Evolutionary conservation across 2,113 vertebrate genomes (phyloP).

Genomic region (Lasiurus cinereus): DNA sequence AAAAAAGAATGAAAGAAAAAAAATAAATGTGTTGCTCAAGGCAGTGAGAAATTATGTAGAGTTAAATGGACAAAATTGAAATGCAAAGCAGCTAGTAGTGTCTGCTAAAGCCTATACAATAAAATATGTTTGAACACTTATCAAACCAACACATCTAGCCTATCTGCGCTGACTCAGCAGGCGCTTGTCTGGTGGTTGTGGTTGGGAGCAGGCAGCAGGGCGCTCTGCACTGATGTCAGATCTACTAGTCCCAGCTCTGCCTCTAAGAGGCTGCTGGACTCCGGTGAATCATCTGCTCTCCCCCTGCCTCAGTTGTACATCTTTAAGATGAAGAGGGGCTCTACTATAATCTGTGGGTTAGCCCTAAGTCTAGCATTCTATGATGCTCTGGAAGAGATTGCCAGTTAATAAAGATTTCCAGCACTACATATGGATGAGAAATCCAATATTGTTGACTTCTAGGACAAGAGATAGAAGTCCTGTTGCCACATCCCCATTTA

Average conservation of each 20-base stretch:
- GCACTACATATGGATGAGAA: background rate
- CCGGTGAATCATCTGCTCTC: background rate
- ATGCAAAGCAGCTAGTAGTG: constrained; percentile 14
- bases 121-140: background rate
- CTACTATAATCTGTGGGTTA: background rate
- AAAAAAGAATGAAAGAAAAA: background rate
- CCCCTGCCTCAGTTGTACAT: background rate
- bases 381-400: background rate
- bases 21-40: background rate
- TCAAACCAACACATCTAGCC: background rate
- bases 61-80: constrained; percentile 10
- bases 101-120: background rate
- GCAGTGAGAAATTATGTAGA: background rate
- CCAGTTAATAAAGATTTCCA: background rate
- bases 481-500: background rate
- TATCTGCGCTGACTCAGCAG: constrained; percentile 12
- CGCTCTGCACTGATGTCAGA: background rate
- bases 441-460: background rate
- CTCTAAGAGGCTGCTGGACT: background rate
- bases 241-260: background rate
- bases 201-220: background rate
- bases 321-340: background rate
- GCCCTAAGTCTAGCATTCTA: background rate
- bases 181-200: background rate
- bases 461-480: constrained; percentile 35